Evolutionary conservation across 1,140 invertebrate species (phyloP), one percentile per base, ranked within the genome.

Genomic region (Drosophila watanabei): DNA sequence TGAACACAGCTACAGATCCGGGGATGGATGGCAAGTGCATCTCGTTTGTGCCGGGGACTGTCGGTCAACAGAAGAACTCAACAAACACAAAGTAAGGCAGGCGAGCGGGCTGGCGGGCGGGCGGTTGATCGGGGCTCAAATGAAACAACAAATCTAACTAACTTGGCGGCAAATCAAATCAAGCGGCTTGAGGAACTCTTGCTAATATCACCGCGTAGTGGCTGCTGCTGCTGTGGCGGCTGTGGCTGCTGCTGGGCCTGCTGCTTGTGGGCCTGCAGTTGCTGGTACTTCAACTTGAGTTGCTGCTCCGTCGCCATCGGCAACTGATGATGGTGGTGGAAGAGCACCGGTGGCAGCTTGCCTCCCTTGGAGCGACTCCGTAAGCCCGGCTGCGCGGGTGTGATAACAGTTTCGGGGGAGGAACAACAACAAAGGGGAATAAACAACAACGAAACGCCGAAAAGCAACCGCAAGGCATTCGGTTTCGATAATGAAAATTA

Each of bases 151-250:
- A 69, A 49, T 80, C 84, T 85, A 88, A 88, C 86, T 88, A 90
- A 88, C 81, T 90, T 88, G 85, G 85, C 85, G 66, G 86, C 89
- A 88, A 91, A 91, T 90, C 68, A 91, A 91, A 91, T 91, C 73
- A 90, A 86, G 82, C 87, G 91, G 81, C 82, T 92, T 64, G 85
- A 83, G 64, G 85, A 88, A 88, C 64, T 89, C 72, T 89, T 89
- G 85, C 72, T 88, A 69, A 79, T 85, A 89, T 88, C 84, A 88
- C 84, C 88, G 91, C 82, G 81, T 92, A 84, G 79, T 82, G 81
- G 82, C 72, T 82, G 83, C 52, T 85, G 72, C 46, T 72, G 83
- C n/a, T 75, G 61, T n/a, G 83, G 80, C 7, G 71, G 80, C 13
- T 70, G 76, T 11, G 71, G 82, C 32, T 75, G 73, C 11, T 69